Evolutionary conservation across 2,797 vertebrate species (phyloP).

Genomic region (Cephalopachus bancanus): DNA sequence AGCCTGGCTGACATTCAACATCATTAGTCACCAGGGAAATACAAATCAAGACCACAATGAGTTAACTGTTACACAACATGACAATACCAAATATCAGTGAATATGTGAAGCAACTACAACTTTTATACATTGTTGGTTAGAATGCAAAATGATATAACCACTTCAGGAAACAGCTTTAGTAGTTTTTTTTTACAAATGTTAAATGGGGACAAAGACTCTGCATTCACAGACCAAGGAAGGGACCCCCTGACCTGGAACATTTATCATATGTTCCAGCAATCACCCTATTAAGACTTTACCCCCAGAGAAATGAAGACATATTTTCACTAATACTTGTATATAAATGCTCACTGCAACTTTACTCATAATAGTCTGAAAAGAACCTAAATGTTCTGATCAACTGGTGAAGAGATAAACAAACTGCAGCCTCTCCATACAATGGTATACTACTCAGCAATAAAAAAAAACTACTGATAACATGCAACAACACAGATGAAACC

Average conservation of each 20-base stretch:
- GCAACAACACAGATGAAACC: not conserved
- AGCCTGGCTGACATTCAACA: not conserved
- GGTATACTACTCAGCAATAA: not conserved
- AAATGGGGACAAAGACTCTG: too few relatives aligned
- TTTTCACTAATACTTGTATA: too few relatives aligned
- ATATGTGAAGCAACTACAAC: not conserved
- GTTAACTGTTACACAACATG: not conserved
- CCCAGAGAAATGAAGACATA: too few relatives aligned
- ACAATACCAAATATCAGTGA: not conserved
- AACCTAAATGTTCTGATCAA: not conserved
- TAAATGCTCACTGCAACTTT: not conserved
- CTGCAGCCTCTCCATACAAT: not conserved
- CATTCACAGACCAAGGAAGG: too few relatives aligned
- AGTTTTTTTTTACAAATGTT: too few relatives aligned
- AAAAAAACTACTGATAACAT: not conserved
- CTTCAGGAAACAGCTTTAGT: not conserved
- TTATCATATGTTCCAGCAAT: too few relatives aligned
- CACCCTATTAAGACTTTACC: too few relatives aligned
- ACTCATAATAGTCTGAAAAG: not conserved
- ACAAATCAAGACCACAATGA: not conserved
- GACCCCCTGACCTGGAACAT: too few relatives aligned
- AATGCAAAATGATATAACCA: not conserved
- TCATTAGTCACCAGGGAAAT: not conserved
- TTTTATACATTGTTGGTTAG: not conserved
- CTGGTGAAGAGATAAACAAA: not conserved